A percentile compares a stretch with the other conserved stretches of the same genome.
These are phyloP conservation scores for Pangasianodon hypophthalmus DNA, from an alignment of 2,113 vertebrate species.

Conservation along the genomic window DNA sequence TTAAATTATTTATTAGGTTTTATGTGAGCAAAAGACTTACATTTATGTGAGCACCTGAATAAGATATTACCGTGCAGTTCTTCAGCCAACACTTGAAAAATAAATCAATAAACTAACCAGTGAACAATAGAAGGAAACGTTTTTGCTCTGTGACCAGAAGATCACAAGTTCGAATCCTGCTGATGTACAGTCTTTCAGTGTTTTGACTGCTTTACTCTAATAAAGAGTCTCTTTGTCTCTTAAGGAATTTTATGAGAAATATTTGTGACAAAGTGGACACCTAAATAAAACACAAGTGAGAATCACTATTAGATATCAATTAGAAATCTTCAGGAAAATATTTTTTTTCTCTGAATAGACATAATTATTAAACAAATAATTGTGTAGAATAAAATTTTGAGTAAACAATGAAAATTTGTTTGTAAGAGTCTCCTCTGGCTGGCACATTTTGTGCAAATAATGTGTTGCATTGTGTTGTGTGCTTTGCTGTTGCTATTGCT, in stretches of 20 bases:
- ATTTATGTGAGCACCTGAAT: not conserved
- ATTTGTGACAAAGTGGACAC: not conserved
- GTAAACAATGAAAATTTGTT: not conserved
- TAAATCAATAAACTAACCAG: not conserved
- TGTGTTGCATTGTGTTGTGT: slow-evolving; percentile 16
- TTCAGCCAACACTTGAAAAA: not conserved
- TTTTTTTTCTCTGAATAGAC: not conserved
- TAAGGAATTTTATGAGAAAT: not conserved
- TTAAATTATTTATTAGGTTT: not conserved
- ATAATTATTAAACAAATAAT: not conserved
- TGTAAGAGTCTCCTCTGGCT: not conserved
- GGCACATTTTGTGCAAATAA: not conserved
- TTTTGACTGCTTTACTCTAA: not conserved
- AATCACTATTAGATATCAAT: not conserved
- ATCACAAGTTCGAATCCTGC: not conserved
- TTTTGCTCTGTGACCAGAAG: not conserved
- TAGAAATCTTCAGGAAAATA: not conserved
- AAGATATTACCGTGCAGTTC: not conserved
- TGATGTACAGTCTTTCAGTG: not conserved
- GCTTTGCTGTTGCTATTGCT: slow-evolving; percentile 21
- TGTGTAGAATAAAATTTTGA: not conserved
- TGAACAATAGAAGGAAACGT: not conserved
- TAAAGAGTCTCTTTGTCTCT: not conserved
- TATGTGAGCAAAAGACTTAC: not conserved
- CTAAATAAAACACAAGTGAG: not conserved